Evolutionary conservation across 2,888 invertebrate genomes (phyloP), one percentile per base, ranked within the genome.

Genomic region (Oegoconia quadripuncta): DNA sequence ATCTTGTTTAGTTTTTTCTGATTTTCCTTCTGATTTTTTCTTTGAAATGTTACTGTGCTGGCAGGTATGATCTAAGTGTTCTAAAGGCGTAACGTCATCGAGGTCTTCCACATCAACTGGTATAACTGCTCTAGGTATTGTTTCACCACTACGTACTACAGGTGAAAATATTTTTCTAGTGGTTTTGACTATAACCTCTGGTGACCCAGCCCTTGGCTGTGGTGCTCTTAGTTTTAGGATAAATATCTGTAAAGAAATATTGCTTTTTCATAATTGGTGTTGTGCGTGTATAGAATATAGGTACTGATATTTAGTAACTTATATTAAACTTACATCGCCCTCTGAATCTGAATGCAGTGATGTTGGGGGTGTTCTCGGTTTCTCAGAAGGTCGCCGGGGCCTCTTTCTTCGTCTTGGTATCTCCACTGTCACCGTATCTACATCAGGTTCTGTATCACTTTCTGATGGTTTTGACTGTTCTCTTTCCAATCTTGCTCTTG

Each of bases 81-180:
- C 60, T 6, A 61, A 39, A 8, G 76, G 70, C 49, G 74, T 68
- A 0, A 80, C 86, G 42, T 75, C 79, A 5, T 71, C 71, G 36
- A 87, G 58, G 37, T 89, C 89, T 57, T 74, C 77, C 0, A 82
- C 74, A 22, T 78, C 64, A 17, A 78, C 68, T 29, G 81, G 84
- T 61, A 89, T 88, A 0, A 89, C 89, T 2, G 89, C 88, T 54
- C 84, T 76, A 1, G 88, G 79, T 3, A 88, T 70, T 2, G 89
- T 73, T 59, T 89, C 89, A n/a, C 89, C 89, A 34, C 88, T 88
- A 40, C 89, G 78, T 1, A 90, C 89, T 3, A 93, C 90, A 0
- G 94, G 93, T 0, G 93, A 93, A 48, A 95, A 95, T 51, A 95
- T 90, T 79, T 93, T 94, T 37, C 94, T 89, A 27, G 93, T 94